Conservation (phyloP, 1,140 invertebrate genomes). For the Prorops nasuta region DNA sequence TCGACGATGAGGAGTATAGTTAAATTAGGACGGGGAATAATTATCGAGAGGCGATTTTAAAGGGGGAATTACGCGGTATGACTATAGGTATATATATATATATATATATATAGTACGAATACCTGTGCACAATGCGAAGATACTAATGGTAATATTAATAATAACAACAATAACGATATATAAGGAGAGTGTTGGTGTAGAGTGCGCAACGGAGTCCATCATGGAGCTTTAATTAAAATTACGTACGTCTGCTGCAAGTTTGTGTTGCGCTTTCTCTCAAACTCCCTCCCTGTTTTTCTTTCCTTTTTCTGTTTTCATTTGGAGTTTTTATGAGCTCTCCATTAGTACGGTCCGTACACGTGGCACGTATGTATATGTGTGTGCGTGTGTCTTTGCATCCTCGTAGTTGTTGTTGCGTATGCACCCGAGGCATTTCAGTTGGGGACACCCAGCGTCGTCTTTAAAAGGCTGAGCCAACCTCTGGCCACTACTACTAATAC, state of each 20-base stretch:
- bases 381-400: not conserved
- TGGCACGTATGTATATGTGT: conserved; percentile 3
- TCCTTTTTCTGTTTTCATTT: conserved; percentile 25
- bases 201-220: conserved; percentile 44
- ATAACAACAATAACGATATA: too few relatives aligned
- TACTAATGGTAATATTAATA: conserved; percentile 46
- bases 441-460: conserved; percentile 20
- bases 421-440: conserved; percentile 32
- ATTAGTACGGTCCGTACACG: conserved; percentile 29
- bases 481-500: too few relatives aligned
- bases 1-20: too few relatives aligned
- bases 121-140: conserved; percentile 47
- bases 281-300: conserved; percentile 14
- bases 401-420: not conserved
- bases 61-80: too few relatives aligned
- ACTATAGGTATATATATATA: conserved; percentile 48
- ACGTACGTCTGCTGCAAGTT: conserved; percentile 39
- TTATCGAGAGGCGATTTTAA: too few relatives aligned
- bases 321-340: conserved; percentile 55
- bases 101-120: conserved; percentile 51
- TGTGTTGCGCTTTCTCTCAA: not conserved
- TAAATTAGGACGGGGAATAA: too few relatives aligned
- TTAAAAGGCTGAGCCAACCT: too few relatives aligned
- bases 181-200: too few relatives aligned
- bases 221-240: conserved; percentile 55